Evolutionary conservation across 2,797 vertebrate genomes (phyloP).

Genomic region (Avahi laniger): DNA sequence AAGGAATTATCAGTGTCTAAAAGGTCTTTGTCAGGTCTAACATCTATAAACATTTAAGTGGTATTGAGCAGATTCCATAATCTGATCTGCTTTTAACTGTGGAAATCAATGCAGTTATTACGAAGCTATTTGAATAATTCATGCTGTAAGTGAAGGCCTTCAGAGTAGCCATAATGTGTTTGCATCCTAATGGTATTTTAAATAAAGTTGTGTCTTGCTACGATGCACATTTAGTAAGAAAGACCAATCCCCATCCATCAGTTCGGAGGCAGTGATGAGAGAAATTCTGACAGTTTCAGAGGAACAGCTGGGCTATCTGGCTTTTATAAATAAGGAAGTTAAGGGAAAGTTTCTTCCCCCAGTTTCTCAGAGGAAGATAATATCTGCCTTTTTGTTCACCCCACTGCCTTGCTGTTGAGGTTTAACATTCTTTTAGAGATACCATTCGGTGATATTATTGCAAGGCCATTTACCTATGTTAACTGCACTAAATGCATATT

Average conservation of each 20-base stretch:
- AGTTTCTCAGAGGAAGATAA: constrained; percentile 31
- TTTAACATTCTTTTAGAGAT: neutral
- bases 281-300: constrained; percentile 56
- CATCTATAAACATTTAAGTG: constrained; percentile 79
- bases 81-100: constrained; percentile 74
- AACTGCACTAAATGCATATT: constrained; percentile 30
- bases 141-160: constrained; percentile 67
- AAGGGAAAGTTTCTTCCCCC: constrained; percentile 13
- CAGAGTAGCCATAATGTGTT: constrained; percentile 60
- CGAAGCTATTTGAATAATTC: constrained; percentile 77
- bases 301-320: constrained; percentile 15
- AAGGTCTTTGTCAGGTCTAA: constrained; percentile 72
- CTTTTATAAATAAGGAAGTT: constrained; percentile 56
- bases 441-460: neutral
- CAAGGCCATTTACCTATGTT: constrained; percentile 14
- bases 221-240: constrained; percentile 57
- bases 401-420: neutral
- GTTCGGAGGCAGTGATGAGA: neutral
- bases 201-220: constrained; percentile 75
- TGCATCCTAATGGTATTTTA: constrained; percentile 75
- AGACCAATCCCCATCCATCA: constrained; percentile 53
- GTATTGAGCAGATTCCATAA: constrained; percentile 74
- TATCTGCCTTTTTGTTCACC: constrained; percentile 41
- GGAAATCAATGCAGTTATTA: constrained; percentile 76
- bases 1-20: constrained; percentile 77